Evolutionary conservation across 2,888 invertebrate genomes (phyloP).

Genomic region (Watsonalla cultraria): DNA sequence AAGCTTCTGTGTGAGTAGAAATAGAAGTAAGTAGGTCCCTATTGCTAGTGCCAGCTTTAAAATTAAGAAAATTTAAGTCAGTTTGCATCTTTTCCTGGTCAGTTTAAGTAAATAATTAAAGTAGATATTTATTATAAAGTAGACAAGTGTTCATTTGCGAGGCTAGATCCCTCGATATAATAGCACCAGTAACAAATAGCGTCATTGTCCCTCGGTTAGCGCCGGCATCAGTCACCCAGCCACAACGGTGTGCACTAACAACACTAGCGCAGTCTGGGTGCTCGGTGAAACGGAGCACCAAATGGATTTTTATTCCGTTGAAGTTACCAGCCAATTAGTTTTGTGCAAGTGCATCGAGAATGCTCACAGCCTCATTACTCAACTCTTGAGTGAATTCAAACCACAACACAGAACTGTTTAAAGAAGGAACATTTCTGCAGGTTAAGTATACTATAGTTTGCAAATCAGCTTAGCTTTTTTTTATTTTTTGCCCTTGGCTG

Average conservation of each 20-base stretch:
- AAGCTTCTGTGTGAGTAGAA: no score
- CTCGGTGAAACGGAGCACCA: conserved; percentile 36
- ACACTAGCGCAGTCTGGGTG: conserved; percentile 30
- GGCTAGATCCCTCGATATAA: background rate
- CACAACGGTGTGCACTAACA: conserved; percentile 11
- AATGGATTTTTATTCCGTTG: conserved; percentile 62
- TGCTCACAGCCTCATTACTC: conserved; percentile 50
- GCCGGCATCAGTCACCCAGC: background rate
- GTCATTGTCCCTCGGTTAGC: background rate
- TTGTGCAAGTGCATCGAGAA: conserved; percentile 60
- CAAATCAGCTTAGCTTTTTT: no score
- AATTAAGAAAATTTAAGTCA: no score
- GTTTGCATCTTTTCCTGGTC: no score
- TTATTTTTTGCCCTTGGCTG: no score
- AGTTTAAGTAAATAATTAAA: no score
- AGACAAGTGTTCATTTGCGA: background rate
- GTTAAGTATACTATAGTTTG: background rate
- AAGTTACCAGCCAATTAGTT: conserved; percentile 65
- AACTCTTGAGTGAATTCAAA: conserved; percentile 40
- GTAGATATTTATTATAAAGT: background rate
- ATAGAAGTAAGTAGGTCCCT: no score
- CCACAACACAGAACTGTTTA: conserved; percentile 20
- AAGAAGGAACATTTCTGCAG: conserved; percentile 11
- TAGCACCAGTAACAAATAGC: background rate
- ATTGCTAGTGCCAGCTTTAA: no score